These are phyloP conservation scores for Carlito syrichta DNA, from an alignment of 2,113 vertebrate genomes.

Conservation along the genomic window DNA sequence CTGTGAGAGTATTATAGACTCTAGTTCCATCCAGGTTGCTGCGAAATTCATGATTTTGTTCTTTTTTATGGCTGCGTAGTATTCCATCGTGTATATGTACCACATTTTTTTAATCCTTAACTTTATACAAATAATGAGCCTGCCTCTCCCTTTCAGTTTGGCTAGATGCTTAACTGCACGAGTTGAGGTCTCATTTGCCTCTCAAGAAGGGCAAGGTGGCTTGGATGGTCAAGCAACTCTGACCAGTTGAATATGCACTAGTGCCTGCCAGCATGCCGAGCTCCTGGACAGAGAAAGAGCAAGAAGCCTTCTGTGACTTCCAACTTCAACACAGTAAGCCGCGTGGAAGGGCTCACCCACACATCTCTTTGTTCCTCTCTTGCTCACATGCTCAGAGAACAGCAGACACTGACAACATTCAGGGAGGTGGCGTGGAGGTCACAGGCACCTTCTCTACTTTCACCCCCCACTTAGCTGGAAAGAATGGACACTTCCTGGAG, in stretches of 20 bases:
- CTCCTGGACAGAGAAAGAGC: not conserved
- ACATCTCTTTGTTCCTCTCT: fast-evolving
- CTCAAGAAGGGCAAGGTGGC: fast-evolving
- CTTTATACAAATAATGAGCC: not conserved
- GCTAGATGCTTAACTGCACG: not conserved
- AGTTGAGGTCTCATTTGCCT: slow-evolving; percentile 42
- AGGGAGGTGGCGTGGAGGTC: fast-evolving
- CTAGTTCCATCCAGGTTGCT: no score
- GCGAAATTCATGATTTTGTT: no score
- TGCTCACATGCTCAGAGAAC: fast-evolving
- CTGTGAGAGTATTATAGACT: no score
- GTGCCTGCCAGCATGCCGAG: fast-evolving
- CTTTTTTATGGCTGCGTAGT: no score
- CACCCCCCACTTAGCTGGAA: fast-evolving
- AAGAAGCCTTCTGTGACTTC: not conserved
- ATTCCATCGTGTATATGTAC: no score
- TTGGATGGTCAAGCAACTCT: fast-evolving
- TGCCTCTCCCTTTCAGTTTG: not conserved
- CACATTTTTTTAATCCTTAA: no score
- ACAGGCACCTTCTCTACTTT: not conserved
- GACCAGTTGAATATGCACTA: fast-evolving
- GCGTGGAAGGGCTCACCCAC: fast-evolving
- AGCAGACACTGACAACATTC: fast-evolving
- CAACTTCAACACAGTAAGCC: not conserved
- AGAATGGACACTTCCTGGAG: not conserved